Evolutionary conservation across 1,140 invertebrate species (phyloP), one percentile per base, ranked within the genome.

Genomic region (Diachasmimorpha longicaudata): DNA sequence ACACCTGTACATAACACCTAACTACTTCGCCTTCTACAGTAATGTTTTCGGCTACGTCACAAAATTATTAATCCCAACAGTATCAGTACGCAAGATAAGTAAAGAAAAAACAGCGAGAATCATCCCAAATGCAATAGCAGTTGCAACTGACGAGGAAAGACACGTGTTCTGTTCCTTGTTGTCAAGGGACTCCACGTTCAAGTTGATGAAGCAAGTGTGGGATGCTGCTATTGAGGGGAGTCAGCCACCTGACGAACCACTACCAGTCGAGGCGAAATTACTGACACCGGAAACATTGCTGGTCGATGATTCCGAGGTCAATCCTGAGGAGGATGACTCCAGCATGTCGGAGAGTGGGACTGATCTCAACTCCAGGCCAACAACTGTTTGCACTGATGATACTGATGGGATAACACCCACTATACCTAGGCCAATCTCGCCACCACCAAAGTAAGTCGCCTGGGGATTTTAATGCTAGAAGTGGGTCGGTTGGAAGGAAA

Each of bases 1-100:
- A 46, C 94, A 96, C 83, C 91, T 98, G 70, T 98, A 97, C 90
- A 96, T 98, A 80, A 97, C 96, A 48, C 93, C 95, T 84, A 96
- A 97, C 84, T 96, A 96, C 89, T 96, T 98, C 89, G 96, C 96
- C 70, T 98, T 98, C 90, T 96, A 98, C 89, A 97, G 96, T 68
- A 97, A 97, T 85, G 96, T 98, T 58, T 96, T 97, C 87, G 96
- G 96, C 75, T 96, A 96, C 88, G 94, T 97, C 71, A 96, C 95
- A 81, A 96, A 96, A 93, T 87, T 96, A 74, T 87, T 96, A 78
- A 96, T 97, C 84, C 95, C 96, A 19, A 93, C 95, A 74, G 90
- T 91, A 37, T 93, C 94, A 67, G 95, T 98, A 23, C 90, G 94
- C 44, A 93, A 94, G 82, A 95, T 98, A 74, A 96, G 94, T 31